phyloP scores from a whole-genome alignment of 53 echinoderm and acorn worm genomes.

The Paelopatides confundens region DNA sequence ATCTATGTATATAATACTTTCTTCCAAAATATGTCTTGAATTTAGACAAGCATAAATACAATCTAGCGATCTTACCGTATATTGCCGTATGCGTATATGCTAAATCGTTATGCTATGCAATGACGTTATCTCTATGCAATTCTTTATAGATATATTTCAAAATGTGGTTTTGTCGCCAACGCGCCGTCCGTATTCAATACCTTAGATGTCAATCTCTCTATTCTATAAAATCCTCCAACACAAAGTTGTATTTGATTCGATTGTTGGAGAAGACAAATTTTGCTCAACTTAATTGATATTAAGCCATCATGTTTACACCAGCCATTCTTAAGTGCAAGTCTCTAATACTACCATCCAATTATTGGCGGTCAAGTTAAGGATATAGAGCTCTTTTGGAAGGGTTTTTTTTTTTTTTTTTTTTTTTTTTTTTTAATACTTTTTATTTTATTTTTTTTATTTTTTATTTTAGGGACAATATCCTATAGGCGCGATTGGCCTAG shows the following conservation, averaged over 20 bases:
- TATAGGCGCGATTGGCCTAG: slow-evolving; percentile 51
- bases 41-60: no score
- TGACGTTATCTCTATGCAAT: neutral
- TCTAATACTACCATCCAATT: slow-evolving; percentile 25
- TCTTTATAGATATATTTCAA: neutral
- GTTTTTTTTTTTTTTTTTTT: neutral
- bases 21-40: no score
- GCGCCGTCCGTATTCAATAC: neutral
- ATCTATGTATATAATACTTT: no score
- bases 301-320: slow-evolving; percentile 27
- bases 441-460: neutral
- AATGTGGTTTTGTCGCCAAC: neutral
- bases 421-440: neutral
- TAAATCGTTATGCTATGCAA: no score
- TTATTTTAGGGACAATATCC: slow-evolving; percentile 35
- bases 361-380: slow-evolving; percentile 43
- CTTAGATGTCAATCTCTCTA: neutral
- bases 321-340: slow-evolving; percentile 10
- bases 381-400: neutral
- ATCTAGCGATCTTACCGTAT: no score
- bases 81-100: no score
- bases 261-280: slow-evolving; percentile 13
- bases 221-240: neutral
- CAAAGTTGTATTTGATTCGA: slow-evolving; percentile 4
- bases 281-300: slow-evolving; percentile 32